Evolutionary conservation across 2,797 vertebrate species (phyloP), one percentile per base, ranked within the genome.

Genomic region (Linurgus olivaceus): DNA sequence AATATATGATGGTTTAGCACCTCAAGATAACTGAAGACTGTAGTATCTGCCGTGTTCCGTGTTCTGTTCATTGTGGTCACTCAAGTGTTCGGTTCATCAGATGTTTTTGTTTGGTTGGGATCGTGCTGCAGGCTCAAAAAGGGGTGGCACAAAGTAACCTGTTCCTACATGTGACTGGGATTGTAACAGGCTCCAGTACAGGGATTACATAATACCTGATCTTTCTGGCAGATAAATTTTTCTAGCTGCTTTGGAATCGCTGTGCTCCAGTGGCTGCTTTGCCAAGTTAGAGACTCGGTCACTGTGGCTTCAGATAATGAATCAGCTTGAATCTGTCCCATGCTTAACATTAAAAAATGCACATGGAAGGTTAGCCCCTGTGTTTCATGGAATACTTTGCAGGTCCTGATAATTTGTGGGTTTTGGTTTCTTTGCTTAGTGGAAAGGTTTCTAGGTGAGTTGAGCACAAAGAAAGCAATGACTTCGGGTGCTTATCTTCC

Each of bases 211-310:
- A 95, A 92, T 88, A 52, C 54, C 65, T 5, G 13, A 86, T 90
- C 55, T 91, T 90, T 86, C 91, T 94, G 93, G 76, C 85, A 57
- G 89, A 48, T 70, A 51, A 59, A 28, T 66, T 77, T 86, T 96
- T 67, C 59, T 65, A 72, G 75, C 72, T 57, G 71, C 89, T 95
- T 87, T 86, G 83, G 79, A 75, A 93, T 88, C 48, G n/a, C 84
- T 55, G 19, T 47, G 78, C 52, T 92, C 82, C 52, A n/a, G 63
- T 35, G 63, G 45, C 80, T 82, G 82, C 85, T 87, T 72, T 91
- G 88, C 96, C 92, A 87, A 86, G 58, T 81, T 75, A 83, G 82
- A 75, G 66, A 45, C 66, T 94, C 28, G 0, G 91, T 93, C 6
- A 0, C 79, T 83, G 17, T 66, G 85, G 63, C 72, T 94, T 93